Base-by-base conservation (phyloP, 1,140 invertebrate species). In the Medauroidea extradentata region DNA sequence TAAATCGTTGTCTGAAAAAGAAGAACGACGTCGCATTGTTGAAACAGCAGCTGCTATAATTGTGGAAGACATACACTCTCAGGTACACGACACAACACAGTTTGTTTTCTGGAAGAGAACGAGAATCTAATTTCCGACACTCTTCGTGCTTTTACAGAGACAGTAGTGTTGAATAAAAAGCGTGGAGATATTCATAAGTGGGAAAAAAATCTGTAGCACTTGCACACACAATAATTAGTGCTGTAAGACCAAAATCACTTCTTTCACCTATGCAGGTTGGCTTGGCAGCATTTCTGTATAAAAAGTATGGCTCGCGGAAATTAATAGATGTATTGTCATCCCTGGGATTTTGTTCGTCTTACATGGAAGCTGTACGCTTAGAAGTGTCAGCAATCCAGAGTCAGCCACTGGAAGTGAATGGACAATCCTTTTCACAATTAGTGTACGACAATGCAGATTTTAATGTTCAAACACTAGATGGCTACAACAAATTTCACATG, bases 141-240 rank as follows among this genome's bases (percentile, higher is more conserved):
- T n/a, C 24, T 46, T 9, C 3, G 44, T 46, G 13, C 44, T 7
- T 46, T 46, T 25, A 21, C 13, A n/a, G 24, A 46, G 13, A 46
- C 18, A 46, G 23, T 51, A 57, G 2, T 42, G 25, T 23, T 53
- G 56, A n/a, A 67, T 43, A 59, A 63, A 57, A 8, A 77, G 66
- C 61, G 77, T 75, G 59, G 79, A 79, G 29, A 34, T 11, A 4
- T 7, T 34, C 5, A 34, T 11, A 34, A 56, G 73, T 68, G 50
- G 73, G 72, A 14, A 91, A 72, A 64, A 79, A 73, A 53, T 80
- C 14, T 80, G 66, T 7, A 90, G 69, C 3, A 84, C 29, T 34
- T 4, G 29, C 29, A 7, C 29, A 34, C 11, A 34, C 5, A 7
- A 4, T 34, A 7, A 11, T 34, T 7, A 11, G 18, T 13, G 49